phyloP scores from a whole-genome alignment of 2,888 invertebrate species.

The Gordius sp. region DNA sequence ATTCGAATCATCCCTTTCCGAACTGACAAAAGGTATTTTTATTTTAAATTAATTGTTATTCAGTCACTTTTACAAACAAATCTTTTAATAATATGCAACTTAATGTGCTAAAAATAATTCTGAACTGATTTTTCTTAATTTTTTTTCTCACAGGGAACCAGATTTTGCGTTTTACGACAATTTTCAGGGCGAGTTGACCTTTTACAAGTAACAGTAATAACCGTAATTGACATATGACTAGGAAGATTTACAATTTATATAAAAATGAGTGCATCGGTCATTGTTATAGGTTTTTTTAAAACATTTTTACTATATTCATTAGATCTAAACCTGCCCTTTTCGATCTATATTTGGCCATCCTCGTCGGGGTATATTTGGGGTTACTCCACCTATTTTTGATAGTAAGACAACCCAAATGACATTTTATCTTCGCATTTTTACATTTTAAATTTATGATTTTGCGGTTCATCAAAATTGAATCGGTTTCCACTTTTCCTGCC shows the following conservation, averaged over 20 bases:
- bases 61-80: constrained; percentile 1
- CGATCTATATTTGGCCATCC: constrained; percentile 66
- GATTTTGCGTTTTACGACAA: constrained; percentile 69
- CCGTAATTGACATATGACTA: neutral
- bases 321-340: constrained; percentile 91
- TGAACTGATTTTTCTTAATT: constrained; percentile 17
- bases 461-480: too few relatives aligned
- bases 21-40: constrained; percentile 27
- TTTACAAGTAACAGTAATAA: constrained; percentile 48
- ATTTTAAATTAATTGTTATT: neutral
- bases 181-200: constrained; percentile 47
- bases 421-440: too few relatives aligned
- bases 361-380: constrained; percentile 55
- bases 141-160: constrained; percentile 41
- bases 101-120: constrained; percentile 16
- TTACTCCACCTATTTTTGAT: constrained; percentile 49
- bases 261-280: neutral
- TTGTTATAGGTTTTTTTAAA: neutral
- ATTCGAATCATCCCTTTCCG: constrained; percentile 35
- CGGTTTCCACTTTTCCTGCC: too few relatives aligned
- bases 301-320: constrained; percentile 23
- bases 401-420: too few relatives aligned
- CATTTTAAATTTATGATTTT: too few relatives aligned
- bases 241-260: neutral
- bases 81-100: neutral